Conservation (phyloP, 2,888 invertebrate species). For the Dermolepida albohirtum region DNA sequence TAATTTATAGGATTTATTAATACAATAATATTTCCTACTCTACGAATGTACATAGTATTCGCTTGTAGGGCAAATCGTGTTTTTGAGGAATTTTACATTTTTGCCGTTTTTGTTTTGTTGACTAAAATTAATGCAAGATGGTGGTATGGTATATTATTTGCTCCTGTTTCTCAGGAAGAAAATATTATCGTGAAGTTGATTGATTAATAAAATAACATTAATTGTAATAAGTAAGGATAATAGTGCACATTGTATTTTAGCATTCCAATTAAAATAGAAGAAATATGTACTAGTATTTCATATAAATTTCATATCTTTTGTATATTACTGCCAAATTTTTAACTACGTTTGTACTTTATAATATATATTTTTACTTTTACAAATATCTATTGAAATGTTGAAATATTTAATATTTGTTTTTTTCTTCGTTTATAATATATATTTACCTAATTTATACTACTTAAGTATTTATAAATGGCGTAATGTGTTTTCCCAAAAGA, state of each 20-base stretch:
- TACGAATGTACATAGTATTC: slow-evolving; percentile 11
- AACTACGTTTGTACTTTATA: slow-evolving; percentile 51
- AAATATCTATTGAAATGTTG: slow-evolving; percentile 53
- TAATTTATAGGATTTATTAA: no score
- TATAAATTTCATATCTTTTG: slow-evolving; percentile 53
- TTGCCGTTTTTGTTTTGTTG: not conserved
- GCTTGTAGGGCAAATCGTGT: not conserved
- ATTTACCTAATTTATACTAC: slow-evolving; percentile 46
- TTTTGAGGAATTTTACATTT: slow-evolving; percentile 3
- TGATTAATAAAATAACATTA: slow-evolving; percentile 16
- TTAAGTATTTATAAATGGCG: slow-evolving; percentile 22
- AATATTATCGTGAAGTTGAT: slow-evolving; percentile 29
- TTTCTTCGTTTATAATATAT: slow-evolving; percentile 55
- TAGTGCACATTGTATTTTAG: slow-evolving; percentile 58
- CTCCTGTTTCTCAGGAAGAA: slow-evolving; percentile 23
- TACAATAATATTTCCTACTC: no score
- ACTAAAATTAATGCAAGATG: slow-evolving; percentile 27
- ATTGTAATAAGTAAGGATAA: slow-evolving; percentile 45
- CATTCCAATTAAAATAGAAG: slow-evolving; percentile 56
- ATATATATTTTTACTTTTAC: slow-evolving; percentile 52
- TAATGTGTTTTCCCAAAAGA: not conserved
- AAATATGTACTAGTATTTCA: slow-evolving; percentile 54
- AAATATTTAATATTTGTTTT: slow-evolving; percentile 58
- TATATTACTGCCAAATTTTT: slow-evolving; percentile 64
- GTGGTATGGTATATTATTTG: slow-evolving; percentile 27